Evolutionary conservation across 2,888 invertebrate species (phyloP), one percentile per base, ranked within the genome.

Genomic region (Drosophila mayaguana): DNA sequence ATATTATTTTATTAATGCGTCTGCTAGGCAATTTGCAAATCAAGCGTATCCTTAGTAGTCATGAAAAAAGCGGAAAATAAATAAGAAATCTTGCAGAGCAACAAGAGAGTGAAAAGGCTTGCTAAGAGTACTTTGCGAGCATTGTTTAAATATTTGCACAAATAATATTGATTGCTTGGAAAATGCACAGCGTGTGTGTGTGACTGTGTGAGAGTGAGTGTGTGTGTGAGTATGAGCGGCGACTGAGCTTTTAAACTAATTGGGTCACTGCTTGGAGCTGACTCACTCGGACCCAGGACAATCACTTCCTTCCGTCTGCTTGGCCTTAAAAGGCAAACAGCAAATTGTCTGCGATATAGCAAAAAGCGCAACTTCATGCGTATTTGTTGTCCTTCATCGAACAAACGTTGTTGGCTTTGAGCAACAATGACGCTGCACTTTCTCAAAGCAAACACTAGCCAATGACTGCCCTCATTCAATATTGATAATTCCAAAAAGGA

Each of bases 331-430:
- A 53, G 50, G 80, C 61, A 81, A 82, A 83, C 72, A 81, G 57
- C 59, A 71, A 76, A 72, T 62, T 62, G 56, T 63, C 61, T 55
- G 64, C 57, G 54, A 64, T 70, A 48, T 57, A 53, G 48, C 75
- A 63, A 84, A 83, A 83, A 81, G 83, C 76, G 83, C 83, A 83
- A 81, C 73, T 75, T 84, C 83, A 84, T 81, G 83, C 72, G 73
- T 85, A 76, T 84, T 84, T 84, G 86, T 75, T 83, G 60, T 62
- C 55, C 67, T 60, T 61, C 51, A 48, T 57, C 53, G 67, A 50
- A 42, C 45, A 62, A 62, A 59, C 34, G 70, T 63, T 70, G 65
- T 63, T 70, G 28, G 36, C 65, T 65, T 56, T 54, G 20, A 46
- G 43, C 45, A 74, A 81, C 81, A 83, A 85, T 85, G 85, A 85